Evolutionary conservation across 2,797 vertebrate genomes (phyloP).

Genomic region (Sebastes vulpes): DNA sequence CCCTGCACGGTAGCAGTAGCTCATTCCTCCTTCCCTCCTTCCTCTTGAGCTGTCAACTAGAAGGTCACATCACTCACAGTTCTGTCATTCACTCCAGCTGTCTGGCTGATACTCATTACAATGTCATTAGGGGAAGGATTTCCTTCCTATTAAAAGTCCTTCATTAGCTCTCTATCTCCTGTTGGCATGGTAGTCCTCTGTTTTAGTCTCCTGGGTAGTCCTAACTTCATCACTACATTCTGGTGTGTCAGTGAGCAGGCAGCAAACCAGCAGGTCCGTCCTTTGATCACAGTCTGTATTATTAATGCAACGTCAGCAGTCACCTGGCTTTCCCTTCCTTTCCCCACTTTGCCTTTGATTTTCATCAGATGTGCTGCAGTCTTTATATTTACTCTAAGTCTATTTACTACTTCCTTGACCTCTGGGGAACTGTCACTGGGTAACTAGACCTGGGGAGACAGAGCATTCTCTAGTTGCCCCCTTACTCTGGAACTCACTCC

Average conservation of each 20-base stretch:
- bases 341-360: too few species aligned
- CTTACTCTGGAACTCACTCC: too few species aligned
- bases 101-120: slow-evolving; percentile 25
- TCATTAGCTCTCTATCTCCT: slow-evolving; percentile 82
- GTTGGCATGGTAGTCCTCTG: slow-evolving; percentile 36
- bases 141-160: slow-evolving; percentile 73
- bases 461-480: too few species aligned
- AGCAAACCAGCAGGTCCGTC: background rate
- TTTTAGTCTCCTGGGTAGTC: background rate
- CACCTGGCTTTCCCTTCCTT: background rate
- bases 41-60: slow-evolving; percentile 8
- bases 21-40: background rate
- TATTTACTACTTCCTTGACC: background rate
- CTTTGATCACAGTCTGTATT: slow-evolving; percentile 8
- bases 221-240: slow-evolving; percentile 8
- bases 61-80: slow-evolving; percentile 34
- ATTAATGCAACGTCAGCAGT: background rate
- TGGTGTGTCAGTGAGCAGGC: background rate
- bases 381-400: background rate
- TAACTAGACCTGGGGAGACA: background rate
- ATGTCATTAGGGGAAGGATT: slow-evolving; percentile 50
- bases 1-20: background rate
- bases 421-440: background rate
- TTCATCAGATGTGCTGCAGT: background rate
- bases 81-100: slow-evolving; percentile 6